Base-by-base conservation (phyloP, 1,140 invertebrate genomes). In the Chionoecetes opilio region DNA sequence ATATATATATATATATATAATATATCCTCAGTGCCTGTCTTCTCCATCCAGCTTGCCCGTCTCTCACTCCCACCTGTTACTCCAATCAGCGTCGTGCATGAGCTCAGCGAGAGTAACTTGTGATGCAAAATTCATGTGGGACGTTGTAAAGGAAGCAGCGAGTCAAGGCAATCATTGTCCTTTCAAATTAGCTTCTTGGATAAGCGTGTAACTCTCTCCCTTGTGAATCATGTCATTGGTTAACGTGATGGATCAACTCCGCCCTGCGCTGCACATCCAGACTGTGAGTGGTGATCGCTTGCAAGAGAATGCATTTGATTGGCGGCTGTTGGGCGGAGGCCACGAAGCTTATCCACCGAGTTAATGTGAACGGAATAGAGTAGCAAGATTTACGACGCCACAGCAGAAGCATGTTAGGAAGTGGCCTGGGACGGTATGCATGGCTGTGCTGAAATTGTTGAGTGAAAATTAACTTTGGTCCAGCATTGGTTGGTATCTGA, bases 161-260 rank as follows among this genome's bases (percentile, higher is more conserved):
- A 75, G n/a, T 75, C 63, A n/a, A 75, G 63, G 0, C 21, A 75
- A 75, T 75, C 63, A 75, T 75, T n/a, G 63, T 75, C 63, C 63
- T 26, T n/a, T 75, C 63, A 75, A 75, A 75, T 75, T 75, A 75
- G n/a, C 63, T 75, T 75, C n/a, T n/a, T 75, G 63, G 63, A 75
- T 75, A 75, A 75, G 63, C 63, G 21, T 26, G 6, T 75, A 17
- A 3, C 63, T 75, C 21, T 75, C 63, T n/a, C 63, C 63, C 63
- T 75, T 75, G 21, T n/a, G 63, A 75, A 17, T 6, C 63, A 8
- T 75, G 63, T 75, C 63, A 75, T 75, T 75, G 63, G 21, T 75
- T 75, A 75, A n/a, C 63, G 63, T 75, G 63, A 75, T 75, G n/a
- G 63, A 75, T 26, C 21, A n/a, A 26, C 21, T 5, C 21, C 63